Evolutionary conservation across 2,888 invertebrate species (phyloP).

Genomic region (Megalurothrips usitatus): DNA sequence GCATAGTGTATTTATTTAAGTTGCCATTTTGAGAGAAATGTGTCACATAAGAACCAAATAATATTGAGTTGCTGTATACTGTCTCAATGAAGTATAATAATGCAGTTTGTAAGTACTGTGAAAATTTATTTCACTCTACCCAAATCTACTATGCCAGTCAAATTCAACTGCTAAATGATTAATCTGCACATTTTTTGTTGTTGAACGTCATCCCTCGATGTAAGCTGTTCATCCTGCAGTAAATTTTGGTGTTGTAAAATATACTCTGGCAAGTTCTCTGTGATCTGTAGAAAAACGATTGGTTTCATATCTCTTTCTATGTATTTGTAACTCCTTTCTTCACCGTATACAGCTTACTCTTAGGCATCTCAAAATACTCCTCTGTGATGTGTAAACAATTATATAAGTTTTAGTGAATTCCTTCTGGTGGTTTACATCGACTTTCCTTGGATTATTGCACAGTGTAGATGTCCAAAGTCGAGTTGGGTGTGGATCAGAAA

Average conservation of each 20-base stretch:
- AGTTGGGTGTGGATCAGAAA: neutral
- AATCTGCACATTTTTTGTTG: too few relatives aligned
- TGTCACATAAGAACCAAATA: neutral
- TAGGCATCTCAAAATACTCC: constrained; percentile 15
- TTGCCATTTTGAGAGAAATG: neutral
- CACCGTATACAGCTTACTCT: neutral
- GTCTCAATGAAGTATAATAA: too few relatives aligned
- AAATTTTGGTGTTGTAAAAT: too few relatives aligned
- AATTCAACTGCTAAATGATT: too few relatives aligned
- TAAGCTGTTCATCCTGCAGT: too few relatives aligned
- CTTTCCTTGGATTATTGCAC: too few relatives aligned
- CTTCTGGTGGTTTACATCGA: too few relatives aligned
- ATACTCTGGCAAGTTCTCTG: neutral
- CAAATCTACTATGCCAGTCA: too few relatives aligned
- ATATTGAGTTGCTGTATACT: too few relatives aligned
- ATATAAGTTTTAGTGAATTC: neutral
- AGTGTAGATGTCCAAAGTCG: neutral
- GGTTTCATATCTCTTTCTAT: neutral
- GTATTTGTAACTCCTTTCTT: neutral
- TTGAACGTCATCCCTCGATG: too few relatives aligned
- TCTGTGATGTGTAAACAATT: constrained; percentile 12
- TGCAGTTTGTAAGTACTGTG: too few relatives aligned
- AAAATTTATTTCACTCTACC: too few relatives aligned
- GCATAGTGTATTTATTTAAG: neutral
- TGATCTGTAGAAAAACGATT: neutral